Evolutionary conservation across 2,113 vertebrate genomes (phyloP), one percentile per base, ranked within the genome.

Genomic region (Cephalopholis sonnerati): DNA sequence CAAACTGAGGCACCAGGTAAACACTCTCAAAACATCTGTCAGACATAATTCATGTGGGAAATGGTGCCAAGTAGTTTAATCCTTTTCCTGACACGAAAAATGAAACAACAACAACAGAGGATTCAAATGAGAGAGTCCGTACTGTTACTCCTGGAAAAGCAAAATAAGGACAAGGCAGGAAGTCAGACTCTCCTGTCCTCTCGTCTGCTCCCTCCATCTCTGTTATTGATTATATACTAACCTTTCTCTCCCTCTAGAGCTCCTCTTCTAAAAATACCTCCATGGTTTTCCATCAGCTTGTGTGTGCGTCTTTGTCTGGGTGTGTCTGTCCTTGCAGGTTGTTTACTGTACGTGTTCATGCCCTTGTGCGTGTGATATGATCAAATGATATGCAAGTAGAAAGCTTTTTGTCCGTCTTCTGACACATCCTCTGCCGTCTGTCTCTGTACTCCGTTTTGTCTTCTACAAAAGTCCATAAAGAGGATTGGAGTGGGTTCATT

Each of bases 151-250:
- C 32, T 65, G 24, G 20, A 57, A 68, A 48, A 65, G 46, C 36
- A 62, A 77, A 59, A 41, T 36, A 62, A 83, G 76, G 46, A 66
- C 20, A 69, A 95, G 95, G 95, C 97, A 94, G 90, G 83, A 87
- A 83, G 70, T 77, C 77, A 13, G 77, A 71, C 79, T n/a, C 51
- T 84, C 51, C 77, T 44, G 54, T 90, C 84, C 53, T 77, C 74
- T 55, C 29, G 50, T 87, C 79, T 85, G 74, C 74, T 59, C 79
- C 77, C 80, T 81, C 78, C 87, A 79, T 76, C 85, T 55, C 87
- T 32, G 27, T 59, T 93, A 96, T 96, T 91, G 96, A 96, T 96
- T 95, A 90, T 84, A 66, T 80, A 77, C 83, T 93, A 91, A 92
- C 89, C 92, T 95, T 94, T 62, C 63, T 18, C 32, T 88, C 90